phyloP scores from a whole-genome alignment of 1,140 invertebrate genomes.

The Macrobrachium nipponense region DNA sequence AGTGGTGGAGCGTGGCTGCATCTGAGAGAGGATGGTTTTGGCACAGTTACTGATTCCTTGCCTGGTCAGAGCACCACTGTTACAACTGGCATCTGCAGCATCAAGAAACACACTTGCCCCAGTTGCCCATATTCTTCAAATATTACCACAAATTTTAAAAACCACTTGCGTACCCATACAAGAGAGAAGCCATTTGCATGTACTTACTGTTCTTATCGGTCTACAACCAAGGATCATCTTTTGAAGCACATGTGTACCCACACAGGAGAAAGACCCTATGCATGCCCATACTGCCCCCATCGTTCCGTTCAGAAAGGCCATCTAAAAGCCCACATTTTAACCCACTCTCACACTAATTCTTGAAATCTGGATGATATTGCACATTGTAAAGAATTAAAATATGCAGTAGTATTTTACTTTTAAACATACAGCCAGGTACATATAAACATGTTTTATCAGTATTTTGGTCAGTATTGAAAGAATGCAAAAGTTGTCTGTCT shows the following conservation, averaged over 20 bases:
- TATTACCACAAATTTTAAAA: slow-evolving; percentile 10
- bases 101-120: slow-evolving; percentile 11
- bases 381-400: too few species aligned
- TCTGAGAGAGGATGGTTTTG: too few species aligned
- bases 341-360: too few species aligned
- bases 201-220: slow-evolving; percentile 2
- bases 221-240: slow-evolving; percentile 1
- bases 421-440: too few species aligned
- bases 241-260: not conserved
- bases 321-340: not conserved
- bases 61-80: too few species aligned
- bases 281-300: not conserved
- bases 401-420: too few species aligned
- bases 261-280: not conserved
- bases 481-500: too few species aligned
- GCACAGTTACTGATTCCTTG: too few species aligned
- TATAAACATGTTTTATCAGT: too few species aligned
- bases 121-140: slow-evolving; percentile 2
- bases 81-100: not conserved
- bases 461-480: too few species aligned
- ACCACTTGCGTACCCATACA: slow-evolving; percentile 42
- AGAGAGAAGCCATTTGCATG: slow-evolving; percentile 37
- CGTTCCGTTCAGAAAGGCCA: not conserved
- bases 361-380: too few species aligned
- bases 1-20: too few species aligned